Conservation (phyloP, 2,113 vertebrate genomes). For the Hucho hucho region DNA sequence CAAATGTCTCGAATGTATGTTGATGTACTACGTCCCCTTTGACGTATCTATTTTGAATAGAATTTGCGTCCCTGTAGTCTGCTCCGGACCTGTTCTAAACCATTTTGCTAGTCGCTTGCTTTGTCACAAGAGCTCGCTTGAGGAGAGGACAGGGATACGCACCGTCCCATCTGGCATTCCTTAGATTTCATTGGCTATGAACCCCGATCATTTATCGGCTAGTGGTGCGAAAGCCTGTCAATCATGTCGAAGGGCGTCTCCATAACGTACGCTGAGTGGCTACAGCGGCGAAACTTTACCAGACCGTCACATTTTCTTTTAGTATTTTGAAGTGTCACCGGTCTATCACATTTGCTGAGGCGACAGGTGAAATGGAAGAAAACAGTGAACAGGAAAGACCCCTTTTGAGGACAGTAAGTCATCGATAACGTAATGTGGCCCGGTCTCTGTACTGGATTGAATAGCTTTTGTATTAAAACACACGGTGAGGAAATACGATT, state of each 20-base stretch:
- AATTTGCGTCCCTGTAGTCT: no score
- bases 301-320: not conserved
- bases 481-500: not conserved
- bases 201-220: not conserved
- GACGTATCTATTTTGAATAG: not conserved
- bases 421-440: not conserved
- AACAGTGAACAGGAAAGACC: constrained; percentile 63
- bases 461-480: not conserved
- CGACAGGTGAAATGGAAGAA: constrained; percentile 56
- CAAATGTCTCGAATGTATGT: not conserved
- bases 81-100: not conserved
- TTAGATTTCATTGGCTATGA: constrained; percentile 23
- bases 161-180: not conserved
- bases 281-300: not conserved
- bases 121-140: constrained; percentile 32
- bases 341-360: not conserved
- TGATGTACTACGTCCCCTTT: not conserved
- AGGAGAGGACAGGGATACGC: not conserved
- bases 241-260: constrained; percentile 45
- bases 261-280: not conserved
- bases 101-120: not conserved
- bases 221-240: constrained; percentile 46
- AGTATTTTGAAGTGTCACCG: not conserved
- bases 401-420: constrained; percentile 66
- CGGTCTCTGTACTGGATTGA: not conserved